phyloP scores from a whole-genome alignment of 2,888 invertebrate genomes.

The Andrena camellia region DNA sequence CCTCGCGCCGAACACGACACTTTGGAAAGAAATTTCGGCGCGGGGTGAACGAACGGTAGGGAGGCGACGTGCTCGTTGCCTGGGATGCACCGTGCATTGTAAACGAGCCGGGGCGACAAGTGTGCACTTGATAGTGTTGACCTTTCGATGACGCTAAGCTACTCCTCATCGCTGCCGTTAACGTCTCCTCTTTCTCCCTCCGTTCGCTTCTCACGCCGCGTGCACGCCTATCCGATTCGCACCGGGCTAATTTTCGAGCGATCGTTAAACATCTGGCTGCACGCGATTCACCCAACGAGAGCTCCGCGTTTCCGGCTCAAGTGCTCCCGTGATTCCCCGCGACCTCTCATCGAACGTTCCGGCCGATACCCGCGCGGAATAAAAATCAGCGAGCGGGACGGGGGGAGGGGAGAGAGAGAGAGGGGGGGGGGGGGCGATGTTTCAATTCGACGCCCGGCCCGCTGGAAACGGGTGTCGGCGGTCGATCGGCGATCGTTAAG shows the following conservation, averaged over 20 bases:
- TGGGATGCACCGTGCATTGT: constrained; percentile 81
- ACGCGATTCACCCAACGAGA: neutral
- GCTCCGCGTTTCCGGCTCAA: no score
- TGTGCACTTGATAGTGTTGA: constrained; percentile 78
- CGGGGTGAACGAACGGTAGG: constrained; percentile 79
- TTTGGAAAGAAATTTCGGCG: constrained; percentile 71
- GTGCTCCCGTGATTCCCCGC: no score
- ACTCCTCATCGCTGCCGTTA: constrained; percentile 65
- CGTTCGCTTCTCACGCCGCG: constrained; percentile 31
- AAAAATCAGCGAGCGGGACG: no score
- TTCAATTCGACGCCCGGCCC: constrained; percentile 6
- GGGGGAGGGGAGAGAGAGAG: no score
- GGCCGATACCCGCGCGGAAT: no score
- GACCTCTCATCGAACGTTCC: no score
- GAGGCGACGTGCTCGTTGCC: constrained; percentile 74
- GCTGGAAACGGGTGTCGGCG: neutral
- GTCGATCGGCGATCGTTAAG: constrained; percentile 21
- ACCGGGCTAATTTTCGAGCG: constrained; percentile 46
- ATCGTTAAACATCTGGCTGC: constrained; percentile 26
- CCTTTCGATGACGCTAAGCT: constrained; percentile 77
- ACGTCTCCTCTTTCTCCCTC: constrained; percentile 43
- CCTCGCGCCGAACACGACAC: constrained; percentile 58
- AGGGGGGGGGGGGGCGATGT: no score
- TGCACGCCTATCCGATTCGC: constrained; percentile 25
- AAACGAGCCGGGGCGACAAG: constrained; percentile 79